A percentile compares a stretch with the other conserved stretches of the same genome.
Evolutionary conservation across 2,113 vertebrate species (phyloP).

Genomic region (Meleagris gallopavo): DNA sequence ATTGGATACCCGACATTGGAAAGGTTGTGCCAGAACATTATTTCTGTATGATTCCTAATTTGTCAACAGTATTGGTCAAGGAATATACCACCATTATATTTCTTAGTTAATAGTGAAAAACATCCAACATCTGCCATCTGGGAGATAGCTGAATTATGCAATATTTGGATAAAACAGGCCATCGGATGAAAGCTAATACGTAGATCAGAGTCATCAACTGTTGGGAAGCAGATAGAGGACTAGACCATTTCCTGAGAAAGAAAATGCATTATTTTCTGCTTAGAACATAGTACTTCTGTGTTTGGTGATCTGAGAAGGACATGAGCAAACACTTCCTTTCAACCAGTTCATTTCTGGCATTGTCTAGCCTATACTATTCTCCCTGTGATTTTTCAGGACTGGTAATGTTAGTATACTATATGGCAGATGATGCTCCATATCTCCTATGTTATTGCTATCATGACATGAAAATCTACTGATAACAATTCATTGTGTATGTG

Average conservation of each 20-base stretch:
- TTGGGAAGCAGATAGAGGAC: neutral
- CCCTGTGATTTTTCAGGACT: neutral
- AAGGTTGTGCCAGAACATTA: neutral
- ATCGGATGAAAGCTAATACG: neutral
- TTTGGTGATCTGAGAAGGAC: neutral
- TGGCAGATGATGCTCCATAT: neutral
- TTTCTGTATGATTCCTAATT: neutral
- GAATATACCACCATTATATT: neutral
- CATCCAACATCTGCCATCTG: neutral
- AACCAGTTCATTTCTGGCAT: neutral
- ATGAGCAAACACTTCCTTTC: neutral
- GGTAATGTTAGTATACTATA: neutral
- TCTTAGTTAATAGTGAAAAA: neutral
- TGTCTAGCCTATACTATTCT: neutral
- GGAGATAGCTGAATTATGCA: neutral
- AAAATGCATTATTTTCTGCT: neutral
- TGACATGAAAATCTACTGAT: neutral
- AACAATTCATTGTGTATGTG: neutral
- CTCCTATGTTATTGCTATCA: neutral
- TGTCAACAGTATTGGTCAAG: neutral
- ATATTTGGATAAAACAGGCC: neutral
- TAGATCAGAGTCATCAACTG: neutral
- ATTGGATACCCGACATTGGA: neutral
- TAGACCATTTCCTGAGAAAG: neutral
- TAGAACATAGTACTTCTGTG: neutral